phyloP scores from a whole-genome alignment of 2,113 vertebrate genomes.

The Galbula dea region DNA sequence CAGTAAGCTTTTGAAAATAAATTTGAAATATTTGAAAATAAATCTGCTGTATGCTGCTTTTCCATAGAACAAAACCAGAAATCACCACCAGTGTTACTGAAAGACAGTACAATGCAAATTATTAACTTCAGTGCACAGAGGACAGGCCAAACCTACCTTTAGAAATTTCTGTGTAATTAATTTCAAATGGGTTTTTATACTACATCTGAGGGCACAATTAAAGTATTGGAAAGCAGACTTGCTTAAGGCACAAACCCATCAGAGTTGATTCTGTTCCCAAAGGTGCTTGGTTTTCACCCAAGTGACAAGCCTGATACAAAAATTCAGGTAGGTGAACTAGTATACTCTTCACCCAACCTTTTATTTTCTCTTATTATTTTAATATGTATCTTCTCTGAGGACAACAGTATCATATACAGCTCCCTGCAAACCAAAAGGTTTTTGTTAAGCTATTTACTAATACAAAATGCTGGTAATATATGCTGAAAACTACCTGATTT shows the following conservation, averaged over 20 bases:
- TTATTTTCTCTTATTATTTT: background rate
- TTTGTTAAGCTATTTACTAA: background rate
- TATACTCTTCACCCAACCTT: background rate
- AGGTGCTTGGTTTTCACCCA: background rate
- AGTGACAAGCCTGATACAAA: background rate
- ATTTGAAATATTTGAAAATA: background rate
- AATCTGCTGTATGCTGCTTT: background rate
- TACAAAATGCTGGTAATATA: background rate
- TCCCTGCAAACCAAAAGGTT: background rate
- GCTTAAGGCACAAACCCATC: background rate
- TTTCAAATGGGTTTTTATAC: background rate
- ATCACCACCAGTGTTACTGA: rapidly evolving
- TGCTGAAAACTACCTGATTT: background rate
- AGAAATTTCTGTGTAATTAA: rapidly evolving
- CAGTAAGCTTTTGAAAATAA: background rate
- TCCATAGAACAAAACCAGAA: background rate
- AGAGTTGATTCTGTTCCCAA: background rate
- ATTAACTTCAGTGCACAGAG: background rate
- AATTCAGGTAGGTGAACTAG: background rate
- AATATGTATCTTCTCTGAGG: background rate
- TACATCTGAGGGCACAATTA: background rate
- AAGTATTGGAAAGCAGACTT: background rate
- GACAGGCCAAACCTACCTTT: background rate
- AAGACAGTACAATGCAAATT: background rate
- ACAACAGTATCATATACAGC: background rate